phyloP scores from a whole-genome alignment of 1,140 invertebrate genomes.

The Paraescarpia echinospica region DNA sequence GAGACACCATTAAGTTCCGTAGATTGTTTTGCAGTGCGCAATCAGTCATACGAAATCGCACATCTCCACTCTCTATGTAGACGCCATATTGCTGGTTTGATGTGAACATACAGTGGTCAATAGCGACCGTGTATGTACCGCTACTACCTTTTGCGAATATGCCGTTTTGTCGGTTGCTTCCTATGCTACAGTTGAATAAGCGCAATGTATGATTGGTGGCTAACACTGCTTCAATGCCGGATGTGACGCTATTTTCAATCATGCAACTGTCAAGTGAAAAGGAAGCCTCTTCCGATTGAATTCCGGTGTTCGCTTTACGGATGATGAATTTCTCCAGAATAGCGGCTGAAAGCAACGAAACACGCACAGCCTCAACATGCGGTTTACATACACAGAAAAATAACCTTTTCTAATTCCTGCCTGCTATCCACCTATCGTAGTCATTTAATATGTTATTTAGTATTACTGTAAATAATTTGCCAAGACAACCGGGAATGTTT shows the following conservation, averaged over 20 bases:
- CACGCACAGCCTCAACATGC: neutral
- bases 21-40: neutral
- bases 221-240: neutral
- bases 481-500: too few species aligned
- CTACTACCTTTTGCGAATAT: neutral
- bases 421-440: too few species aligned
- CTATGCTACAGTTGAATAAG: neutral
- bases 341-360: neutral
- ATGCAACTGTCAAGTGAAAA: neutral
- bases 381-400: neutral
- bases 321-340: neutral
- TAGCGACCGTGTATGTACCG: neutral
- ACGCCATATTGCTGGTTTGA: neutral
- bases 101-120: neutral
- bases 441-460: too few species aligned
- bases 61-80: neutral
- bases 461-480: too few species aligned
- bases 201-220: neutral
- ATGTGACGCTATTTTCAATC: neutral
- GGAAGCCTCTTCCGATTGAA: neutral
- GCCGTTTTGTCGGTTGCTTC: neutral
- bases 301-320: neutral
- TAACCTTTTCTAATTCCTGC: too few species aligned
- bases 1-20: neutral
- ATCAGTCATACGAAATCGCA: neutral